Base-by-base conservation (phyloP, 2,797 vertebrate species). In the Phrynocephalus guinanensis region DNA sequence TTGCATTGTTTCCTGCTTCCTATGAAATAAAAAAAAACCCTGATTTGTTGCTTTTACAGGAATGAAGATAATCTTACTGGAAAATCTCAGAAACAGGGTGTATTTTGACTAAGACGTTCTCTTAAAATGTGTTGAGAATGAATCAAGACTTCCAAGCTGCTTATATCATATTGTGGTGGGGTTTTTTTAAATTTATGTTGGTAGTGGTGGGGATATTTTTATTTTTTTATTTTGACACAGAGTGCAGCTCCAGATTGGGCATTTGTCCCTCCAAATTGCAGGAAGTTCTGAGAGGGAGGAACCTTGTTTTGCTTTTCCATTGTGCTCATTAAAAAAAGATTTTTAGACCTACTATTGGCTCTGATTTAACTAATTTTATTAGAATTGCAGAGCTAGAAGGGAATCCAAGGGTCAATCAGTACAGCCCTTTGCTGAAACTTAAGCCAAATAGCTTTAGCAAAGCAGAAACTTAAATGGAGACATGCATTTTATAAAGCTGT, bases 51-150 rank as follows among this genome's bases (percentile, higher is more conserved):
- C 52, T 56, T 56, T 56, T 82, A 6, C 84, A n/a, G 89, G 56
- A 56, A 30, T 24, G 86, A 66, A 56, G 30, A 60, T 79, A 22
- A 91, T 88, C 66, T 79, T 86, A 83, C 71, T 88, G 30, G 20
- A 87, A 83, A 83, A 71, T 92, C 88, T 87, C n/a, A 66, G 63
- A 91, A 86, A 81, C 70, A 26, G 80, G 5, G 15, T 50, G 44
- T 82, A 84, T n/a, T 86, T 91, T 48, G 88, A 91, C 73, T n/a
- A 89, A 77, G 1, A 86, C 82, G 87, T 93, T 91, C 84, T 83
- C 24, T 83, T 13, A 28, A 86, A 50, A 77, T 6, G n/a, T 84
- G 7, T 24, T 28, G 4, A 38, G 86, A 72, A 86, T 86, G 81
- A 79, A 11, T 0, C 60, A 82, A 22, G 20, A 66, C 50, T 87